A percentile compares a stretch with the other conserved stretches of the same genome.
Conservation (phyloP, 1,140 invertebrate genomes). For the Melitaea cinxia region DNA sequence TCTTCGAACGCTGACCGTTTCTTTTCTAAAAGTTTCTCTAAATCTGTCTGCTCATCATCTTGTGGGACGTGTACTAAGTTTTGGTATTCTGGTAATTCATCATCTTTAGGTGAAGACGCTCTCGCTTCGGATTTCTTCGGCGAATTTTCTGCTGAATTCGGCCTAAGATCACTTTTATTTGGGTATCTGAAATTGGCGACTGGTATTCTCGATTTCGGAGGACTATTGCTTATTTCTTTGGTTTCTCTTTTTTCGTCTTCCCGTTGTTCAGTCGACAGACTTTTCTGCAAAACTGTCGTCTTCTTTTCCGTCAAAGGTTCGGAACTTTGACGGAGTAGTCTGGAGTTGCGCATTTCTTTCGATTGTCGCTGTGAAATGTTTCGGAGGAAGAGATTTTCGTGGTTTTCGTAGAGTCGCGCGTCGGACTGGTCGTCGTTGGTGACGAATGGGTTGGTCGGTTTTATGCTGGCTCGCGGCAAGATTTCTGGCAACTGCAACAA, state of each 20-base stretch:
- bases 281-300: constrained; percentile 62
- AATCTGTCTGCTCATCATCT: constrained; percentile 41
- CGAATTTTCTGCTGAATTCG: constrained; percentile 62
- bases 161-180: constrained; percentile 68
- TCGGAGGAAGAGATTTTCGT: constrained; percentile 78
- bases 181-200: constrained; percentile 79
- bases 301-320: constrained; percentile 71
- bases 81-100: constrained; percentile 69
- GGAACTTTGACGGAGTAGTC: constrained; percentile 70
- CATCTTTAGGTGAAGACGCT: constrained; percentile 35
- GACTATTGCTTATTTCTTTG: constrained; percentile 55
- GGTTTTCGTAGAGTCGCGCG: constrained; percentile 73
- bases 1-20: constrained; percentile 54
- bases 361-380: constrained; percentile 75
- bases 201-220: constrained; percentile 72
- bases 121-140: constrained; percentile 54
- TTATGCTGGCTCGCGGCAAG: constrained; percentile 52
- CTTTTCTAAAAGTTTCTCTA: constrained; percentile 53
- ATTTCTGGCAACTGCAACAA: constrained; percentile 67
- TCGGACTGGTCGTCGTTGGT: constrained; percentile 60
- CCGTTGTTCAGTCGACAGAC: constrained; percentile 71
- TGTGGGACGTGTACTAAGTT: constrained; percentile 60
- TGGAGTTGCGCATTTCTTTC: constrained; percentile 66
- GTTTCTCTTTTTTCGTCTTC: constrained; percentile 56
- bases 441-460: constrained; percentile 62